phyloP scores from a whole-genome alignment of 2,888 invertebrate species.

The Drosophila nigritarsus region DNA sequence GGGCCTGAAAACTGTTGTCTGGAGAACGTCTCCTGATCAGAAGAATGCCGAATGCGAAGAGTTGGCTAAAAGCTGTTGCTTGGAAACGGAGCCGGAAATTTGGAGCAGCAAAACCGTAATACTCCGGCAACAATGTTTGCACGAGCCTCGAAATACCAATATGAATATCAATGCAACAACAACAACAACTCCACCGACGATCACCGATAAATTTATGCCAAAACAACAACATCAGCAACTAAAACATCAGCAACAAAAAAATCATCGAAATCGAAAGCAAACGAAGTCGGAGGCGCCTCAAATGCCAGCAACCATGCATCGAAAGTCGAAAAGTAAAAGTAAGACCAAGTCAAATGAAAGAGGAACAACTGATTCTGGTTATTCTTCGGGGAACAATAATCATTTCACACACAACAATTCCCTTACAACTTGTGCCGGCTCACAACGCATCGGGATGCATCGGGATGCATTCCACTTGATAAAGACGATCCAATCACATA shows the following conservation, averaged over 20 bases:
- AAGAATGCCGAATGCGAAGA: not conserved
- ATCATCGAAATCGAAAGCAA: constrained; percentile 32
- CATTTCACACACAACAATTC: constrained; percentile 1
- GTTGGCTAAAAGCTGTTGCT: not conserved
- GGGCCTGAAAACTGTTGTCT: not conserved
- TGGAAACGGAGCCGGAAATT: not conserved
- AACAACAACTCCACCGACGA: constrained; percentile 18
- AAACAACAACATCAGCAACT: constrained; percentile 17
- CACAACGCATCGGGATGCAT: constrained; percentile 3
- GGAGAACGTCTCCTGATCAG: not conserved
- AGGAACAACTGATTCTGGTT: not conserved
- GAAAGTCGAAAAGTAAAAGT: constrained; percentile 69
- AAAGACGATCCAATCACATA: not conserved
- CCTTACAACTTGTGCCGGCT: not conserved
- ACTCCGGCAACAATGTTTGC: not conserved
- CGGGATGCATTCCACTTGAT: constrained; percentile 3
- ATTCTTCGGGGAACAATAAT: not conserved
- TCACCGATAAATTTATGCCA: constrained; percentile 29
- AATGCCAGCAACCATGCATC: constrained; percentile 56
- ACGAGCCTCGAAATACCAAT: not conserved
- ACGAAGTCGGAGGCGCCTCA: constrained; percentile 19
- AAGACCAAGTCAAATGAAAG: constrained; percentile 28
- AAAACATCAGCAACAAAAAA: constrained; percentile 5
- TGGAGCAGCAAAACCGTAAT: constrained; percentile 4
- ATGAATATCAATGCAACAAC: not conserved